A percentile compares a stretch with the other conserved stretches of the same genome.
Conservation (phyloP, 2,113 vertebrate genomes). For the Passerina amoena region DNA sequence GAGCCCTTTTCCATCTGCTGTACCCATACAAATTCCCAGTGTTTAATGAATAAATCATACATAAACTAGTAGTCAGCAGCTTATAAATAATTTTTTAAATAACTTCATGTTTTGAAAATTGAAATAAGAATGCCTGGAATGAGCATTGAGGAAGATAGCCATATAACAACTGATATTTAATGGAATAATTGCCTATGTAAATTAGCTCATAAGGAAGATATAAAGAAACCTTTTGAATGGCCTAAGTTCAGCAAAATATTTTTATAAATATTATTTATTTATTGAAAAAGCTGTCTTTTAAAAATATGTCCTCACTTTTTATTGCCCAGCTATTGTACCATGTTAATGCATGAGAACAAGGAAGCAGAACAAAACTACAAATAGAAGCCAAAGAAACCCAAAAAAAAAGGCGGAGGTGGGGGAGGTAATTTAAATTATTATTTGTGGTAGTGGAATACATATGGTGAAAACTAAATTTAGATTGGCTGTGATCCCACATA, state of each 20-base stretch:
- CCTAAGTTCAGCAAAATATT: background rate
- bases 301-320: background rate
- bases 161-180: background rate
- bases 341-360: background rate
- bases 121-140: background rate
- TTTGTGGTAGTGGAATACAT: background rate
- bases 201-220: background rate
- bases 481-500: background rate
- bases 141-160: background rate
- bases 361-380: background rate
- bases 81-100: background rate
- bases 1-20: background rate
- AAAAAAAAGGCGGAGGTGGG: accelerated
- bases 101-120: background rate
- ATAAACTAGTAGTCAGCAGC: background rate
- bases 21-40: background rate
- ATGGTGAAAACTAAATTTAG: slow-evolving; percentile 33
- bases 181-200: background rate
- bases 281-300: background rate
- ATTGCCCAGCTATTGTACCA: background rate
- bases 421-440: background rate
- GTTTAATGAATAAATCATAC: background rate
- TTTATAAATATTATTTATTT: background rate
- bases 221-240: background rate
- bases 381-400: background rate